Percentiles rank a stretch among this genome's conserved stretches.
Evolutionary conservation across 2,888 invertebrate genomes (phyloP).

Genomic region (Biston betularia): DNA sequence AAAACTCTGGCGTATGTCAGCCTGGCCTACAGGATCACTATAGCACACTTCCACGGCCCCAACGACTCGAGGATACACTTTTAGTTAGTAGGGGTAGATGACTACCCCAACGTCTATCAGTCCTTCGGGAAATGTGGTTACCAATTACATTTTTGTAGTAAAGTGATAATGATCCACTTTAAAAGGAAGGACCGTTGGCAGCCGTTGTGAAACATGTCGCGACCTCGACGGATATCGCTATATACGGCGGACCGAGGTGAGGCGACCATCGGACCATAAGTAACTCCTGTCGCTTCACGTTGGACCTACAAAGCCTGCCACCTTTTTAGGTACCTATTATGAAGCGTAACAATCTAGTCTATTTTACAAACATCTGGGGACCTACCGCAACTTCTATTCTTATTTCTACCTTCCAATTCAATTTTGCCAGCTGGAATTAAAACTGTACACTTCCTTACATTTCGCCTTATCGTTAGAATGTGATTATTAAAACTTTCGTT

Average conservation of each 20-base stretch:
- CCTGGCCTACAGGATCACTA: too few relatives aligned
- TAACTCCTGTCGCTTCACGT: constrained; percentile 57
- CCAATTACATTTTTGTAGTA: constrained; percentile 50
- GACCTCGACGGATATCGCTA: constrained; percentile 79
- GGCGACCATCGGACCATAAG: constrained; percentile 71
- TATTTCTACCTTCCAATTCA: background rate
- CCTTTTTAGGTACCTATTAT: constrained; percentile 46
- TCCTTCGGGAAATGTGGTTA: background rate
- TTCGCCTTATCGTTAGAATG: too few relatives aligned
- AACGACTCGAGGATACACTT: too few relatives aligned
- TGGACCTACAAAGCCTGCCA: constrained; percentile 47
- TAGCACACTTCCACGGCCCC: too few relatives aligned
- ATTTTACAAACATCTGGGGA: constrained; percentile 30
- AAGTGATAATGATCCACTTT: constrained; percentile 62
- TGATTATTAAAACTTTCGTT: too few relatives aligned
- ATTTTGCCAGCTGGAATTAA: background rate
- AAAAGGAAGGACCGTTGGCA: constrained; percentile 66
- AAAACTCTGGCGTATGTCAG: too few relatives aligned
- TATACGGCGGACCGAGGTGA: constrained; percentile 78
- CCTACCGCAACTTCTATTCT: background rate
- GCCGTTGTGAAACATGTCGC: constrained; percentile 66
- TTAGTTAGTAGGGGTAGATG: too few relatives aligned
- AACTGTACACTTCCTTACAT: too few relatives aligned
- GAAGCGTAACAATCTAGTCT: constrained; percentile 36
- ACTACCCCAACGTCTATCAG: too few relatives aligned